Evolutionary conservation across 2,113 vertebrate genomes (phyloP).

Genomic region (Callithrix jacchus): DNA sequence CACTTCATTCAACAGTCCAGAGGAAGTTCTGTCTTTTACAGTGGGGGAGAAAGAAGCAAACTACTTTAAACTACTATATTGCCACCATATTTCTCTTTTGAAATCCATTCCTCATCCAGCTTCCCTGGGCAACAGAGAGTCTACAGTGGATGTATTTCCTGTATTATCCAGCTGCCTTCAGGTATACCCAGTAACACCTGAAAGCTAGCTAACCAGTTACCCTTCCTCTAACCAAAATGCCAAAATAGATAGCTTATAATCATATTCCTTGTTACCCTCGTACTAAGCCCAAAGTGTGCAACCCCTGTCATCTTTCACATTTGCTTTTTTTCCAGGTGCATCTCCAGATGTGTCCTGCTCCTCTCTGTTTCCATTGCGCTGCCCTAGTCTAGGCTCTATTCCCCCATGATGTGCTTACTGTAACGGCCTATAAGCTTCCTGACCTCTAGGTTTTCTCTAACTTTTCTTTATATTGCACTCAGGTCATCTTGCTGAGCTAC

Average conservation of each 20-base stretch:
- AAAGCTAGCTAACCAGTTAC: constrained; percentile 28
- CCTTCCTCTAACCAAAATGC: neutral
- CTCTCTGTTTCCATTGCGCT: neutral
- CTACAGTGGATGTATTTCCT: neutral
- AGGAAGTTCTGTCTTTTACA: neutral
- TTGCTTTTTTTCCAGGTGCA: neutral
- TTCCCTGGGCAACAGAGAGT: neutral
- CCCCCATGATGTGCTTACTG: neutral
- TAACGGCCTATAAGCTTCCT: neutral
- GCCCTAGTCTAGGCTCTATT: neutral
- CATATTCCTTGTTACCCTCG: neutral
- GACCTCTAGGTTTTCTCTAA: neutral
- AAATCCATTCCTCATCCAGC: neutral
- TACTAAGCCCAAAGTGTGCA: neutral
- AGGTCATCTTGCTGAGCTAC: neutral
- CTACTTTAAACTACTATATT: constrained; percentile 7
- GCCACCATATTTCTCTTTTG: neutral
- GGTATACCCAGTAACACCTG: neutral
- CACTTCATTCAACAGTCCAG: neutral
- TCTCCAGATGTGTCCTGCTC: neutral
- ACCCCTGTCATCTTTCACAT: neutral
- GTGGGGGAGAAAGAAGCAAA: neutral
- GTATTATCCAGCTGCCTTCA: neutral
- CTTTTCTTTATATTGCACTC: constrained; percentile 4
- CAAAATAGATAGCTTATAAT: neutral